Percentiles rank a stretch among this genome's conserved stretches.
Conservation (phyloP, 2,888 invertebrate species). For the Omphaloscelis lunosa region DNA sequence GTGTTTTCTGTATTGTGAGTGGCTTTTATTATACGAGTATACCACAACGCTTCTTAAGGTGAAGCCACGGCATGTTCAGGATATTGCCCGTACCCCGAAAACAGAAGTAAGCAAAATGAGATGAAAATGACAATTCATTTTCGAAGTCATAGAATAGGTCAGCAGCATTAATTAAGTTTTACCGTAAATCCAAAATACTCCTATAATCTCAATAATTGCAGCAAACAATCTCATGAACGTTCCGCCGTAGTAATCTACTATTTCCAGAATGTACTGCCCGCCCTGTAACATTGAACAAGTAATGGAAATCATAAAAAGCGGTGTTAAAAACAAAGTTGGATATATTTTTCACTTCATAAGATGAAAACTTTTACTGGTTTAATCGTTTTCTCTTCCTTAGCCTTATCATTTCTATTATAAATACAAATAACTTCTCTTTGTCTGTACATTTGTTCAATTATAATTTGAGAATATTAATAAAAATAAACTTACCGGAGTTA, state of each 20-base stretch:
- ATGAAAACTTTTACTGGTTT: background rate
- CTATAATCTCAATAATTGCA: slow-evolving; percentile 93
- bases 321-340: background rate
- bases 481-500: slow-evolving; percentile 92
- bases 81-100: background rate
- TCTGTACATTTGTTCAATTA: background rate
- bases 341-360: background rate
- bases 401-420: background rate
- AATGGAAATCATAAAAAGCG: background rate
- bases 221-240: slow-evolving; percentile 94
- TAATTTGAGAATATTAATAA: background rate
- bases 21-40: background rate
- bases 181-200: slow-evolving; percentile 95
- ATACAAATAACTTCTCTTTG: background rate
- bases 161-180: slow-evolving; percentile 43
- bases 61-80: background rate
- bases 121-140: background rate
- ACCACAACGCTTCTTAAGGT: background rate
- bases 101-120: background rate
- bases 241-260: slow-evolving; percentile 95
- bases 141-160: background rate
- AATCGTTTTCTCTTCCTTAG: background rate
- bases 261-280: slow-evolving; percentile 93
- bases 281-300: slow-evolving; percentile 88
- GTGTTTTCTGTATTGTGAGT: background rate